Evolutionary conservation across 1,140 invertebrate genomes (phyloP).

Genomic region (Drosophila busckii): DNA sequence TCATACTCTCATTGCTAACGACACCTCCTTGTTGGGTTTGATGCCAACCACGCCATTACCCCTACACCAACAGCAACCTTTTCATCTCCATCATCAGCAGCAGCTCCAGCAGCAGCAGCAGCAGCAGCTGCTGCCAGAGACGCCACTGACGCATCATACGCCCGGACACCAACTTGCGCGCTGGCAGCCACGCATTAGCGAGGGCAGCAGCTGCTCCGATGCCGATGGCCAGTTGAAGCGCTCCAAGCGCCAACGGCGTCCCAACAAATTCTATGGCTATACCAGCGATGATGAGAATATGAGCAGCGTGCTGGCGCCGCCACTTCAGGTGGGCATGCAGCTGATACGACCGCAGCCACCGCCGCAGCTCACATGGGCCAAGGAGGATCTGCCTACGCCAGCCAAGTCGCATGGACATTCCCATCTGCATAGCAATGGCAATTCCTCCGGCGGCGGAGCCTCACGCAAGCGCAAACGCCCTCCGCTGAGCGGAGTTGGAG

Average conservation of each 20-base stretch:
- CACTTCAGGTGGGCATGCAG: conserved; percentile 77
- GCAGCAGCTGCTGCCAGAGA: conserved; percentile 8
- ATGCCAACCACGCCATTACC: conserved; percentile 9
- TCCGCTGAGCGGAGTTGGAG: conserved; percentile 13
- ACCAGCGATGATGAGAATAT: conserved; percentile 87
- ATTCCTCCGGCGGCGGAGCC: not conserved
- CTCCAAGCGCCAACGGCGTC: conserved; percentile 87
- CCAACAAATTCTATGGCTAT: conserved; percentile 91
- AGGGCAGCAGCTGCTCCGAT: conserved; percentile 79
- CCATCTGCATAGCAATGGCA: conserved; percentile 29
- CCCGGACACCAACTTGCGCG: conserved; percentile 25
- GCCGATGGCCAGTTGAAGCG: conserved; percentile 82
- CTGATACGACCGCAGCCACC: conserved; percentile 82
- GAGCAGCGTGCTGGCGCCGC: conserved; percentile 48
- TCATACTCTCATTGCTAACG: not conserved
- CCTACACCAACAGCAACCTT: not conserved
- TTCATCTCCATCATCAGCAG: no score
- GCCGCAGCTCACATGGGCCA: conserved; percentile 84
- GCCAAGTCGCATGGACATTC: conserved; percentile 42
- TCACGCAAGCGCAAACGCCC: conserved; percentile 43
- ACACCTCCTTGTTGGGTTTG: not conserved
- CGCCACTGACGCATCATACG: conserved; percentile 47
- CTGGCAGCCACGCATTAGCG: conserved; percentile 48
- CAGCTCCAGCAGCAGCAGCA: not conserved
- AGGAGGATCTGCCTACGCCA: conserved; percentile 81